Conservation (phyloP, 2,797 vertebrate genomes). For the Danio jaintianensis region DNA sequence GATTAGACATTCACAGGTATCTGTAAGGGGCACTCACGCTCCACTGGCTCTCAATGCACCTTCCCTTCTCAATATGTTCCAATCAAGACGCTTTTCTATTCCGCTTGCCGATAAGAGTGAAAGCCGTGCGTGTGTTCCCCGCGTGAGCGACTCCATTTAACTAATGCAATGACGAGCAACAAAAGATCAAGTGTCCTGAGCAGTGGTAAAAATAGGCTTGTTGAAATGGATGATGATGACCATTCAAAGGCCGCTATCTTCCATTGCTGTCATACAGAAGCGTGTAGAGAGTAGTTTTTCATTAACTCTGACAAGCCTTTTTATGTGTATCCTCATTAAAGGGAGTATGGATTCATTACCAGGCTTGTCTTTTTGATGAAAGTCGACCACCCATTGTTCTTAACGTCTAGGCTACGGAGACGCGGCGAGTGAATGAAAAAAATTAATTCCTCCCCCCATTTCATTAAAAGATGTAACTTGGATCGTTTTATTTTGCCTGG, state of each 20-base stretch:
- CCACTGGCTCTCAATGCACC: conserved; percentile 76
- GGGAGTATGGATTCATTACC: conserved; percentile 62
- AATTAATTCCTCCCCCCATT: conserved; percentile 1
- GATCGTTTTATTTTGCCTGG: conserved; percentile 25
- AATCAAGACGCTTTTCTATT: conserved; percentile 77
- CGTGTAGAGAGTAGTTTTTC: conserved; percentile 60
- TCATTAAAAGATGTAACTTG: conserved; percentile 32
- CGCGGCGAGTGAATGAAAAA: conserved; percentile 26
- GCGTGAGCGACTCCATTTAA: conserved; percentile 54
- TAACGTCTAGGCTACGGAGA: conserved; percentile 39
- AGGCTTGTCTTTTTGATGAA: conserved; percentile 57
- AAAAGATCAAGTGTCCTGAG: conserved; percentile 59
- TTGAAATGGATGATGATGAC: conserved; percentile 64
- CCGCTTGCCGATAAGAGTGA: conserved; percentile 37
- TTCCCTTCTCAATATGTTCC: conserved; percentile 74
- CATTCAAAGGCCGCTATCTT: conserved; percentile 52
- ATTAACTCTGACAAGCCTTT: conserved; percentile 64
- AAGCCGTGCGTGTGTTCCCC: conserved; percentile 26
- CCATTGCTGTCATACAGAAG: conserved; percentile 51
- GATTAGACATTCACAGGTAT: conserved; percentile 76
- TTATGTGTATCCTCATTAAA: conserved; percentile 64
- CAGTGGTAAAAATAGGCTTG: conserved; percentile 56
- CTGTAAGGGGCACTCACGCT: conserved; percentile 69
- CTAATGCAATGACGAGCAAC: conserved; percentile 53
- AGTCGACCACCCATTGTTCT: conserved; percentile 57